Evolutionary conservation across 2,888 invertebrate genomes (phyloP).

Genomic region (Pheosia tremula): DNA sequence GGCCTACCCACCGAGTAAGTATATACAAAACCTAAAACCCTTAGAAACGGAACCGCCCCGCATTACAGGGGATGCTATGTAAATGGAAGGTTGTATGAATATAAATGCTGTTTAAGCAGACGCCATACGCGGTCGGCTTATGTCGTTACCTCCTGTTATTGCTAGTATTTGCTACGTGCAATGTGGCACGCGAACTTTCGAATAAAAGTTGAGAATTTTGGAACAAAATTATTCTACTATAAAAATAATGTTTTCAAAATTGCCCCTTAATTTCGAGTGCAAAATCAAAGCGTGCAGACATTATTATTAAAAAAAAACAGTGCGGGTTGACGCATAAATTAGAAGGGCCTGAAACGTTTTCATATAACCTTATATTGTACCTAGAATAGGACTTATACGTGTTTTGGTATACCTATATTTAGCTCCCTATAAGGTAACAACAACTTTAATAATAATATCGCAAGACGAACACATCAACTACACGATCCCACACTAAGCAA

Average conservation of each 20-base stretch:
- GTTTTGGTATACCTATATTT: too few relatives aligned
- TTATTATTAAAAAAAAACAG: too few relatives aligned
- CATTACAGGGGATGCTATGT: conserved; percentile 75
- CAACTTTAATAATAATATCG: too few relatives aligned
- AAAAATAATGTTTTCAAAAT: not conserved
- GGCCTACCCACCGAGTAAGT: conserved; percentile 35
- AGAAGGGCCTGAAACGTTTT: too few relatives aligned
- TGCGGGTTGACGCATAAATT: too few relatives aligned
- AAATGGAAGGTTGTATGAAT: conserved; percentile 82
- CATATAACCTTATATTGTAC: too few relatives aligned
- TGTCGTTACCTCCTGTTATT: conserved; percentile 46
- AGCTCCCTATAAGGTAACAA: too few relatives aligned
- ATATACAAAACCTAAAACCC: conserved; percentile 51
- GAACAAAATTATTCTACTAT: not conserved
- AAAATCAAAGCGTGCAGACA: too few relatives aligned
- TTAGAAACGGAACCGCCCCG: conserved; percentile 58
- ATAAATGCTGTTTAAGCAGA: conserved; percentile 80
- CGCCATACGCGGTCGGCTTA: conserved; percentile 55
- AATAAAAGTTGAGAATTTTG: not conserved
- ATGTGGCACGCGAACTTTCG: not conserved
- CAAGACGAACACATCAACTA: too few relatives aligned
- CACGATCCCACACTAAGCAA: too few relatives aligned
- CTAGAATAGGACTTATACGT: too few relatives aligned
- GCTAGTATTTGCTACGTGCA: conserved; percentile 39
- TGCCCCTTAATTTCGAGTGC: too few relatives aligned